Evolutionary conservation across 2,113 vertebrate species (phyloP), one percentile per base, ranked within the genome.

Genomic region (Fulmarus glacialis): DNA sequence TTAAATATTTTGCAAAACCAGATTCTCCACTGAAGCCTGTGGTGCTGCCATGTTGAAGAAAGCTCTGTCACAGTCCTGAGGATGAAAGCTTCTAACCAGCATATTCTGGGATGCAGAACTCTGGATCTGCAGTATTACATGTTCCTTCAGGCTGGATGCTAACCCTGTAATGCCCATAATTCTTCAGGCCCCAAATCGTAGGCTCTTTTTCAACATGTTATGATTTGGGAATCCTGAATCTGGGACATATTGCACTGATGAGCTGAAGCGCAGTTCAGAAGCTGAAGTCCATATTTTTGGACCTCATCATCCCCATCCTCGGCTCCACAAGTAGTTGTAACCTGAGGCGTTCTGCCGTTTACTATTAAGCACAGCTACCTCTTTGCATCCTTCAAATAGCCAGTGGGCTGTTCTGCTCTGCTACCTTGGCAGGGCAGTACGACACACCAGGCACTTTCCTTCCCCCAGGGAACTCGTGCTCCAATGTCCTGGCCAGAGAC

Each of bases 401-500:
- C n/a, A 6, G 9, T 9, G 20, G 21, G 45, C 36, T 55, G 47
- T 36, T 62, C 29, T 59, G 63, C 6, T 21, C 43, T 73, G 43
- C 68, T 68, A 6, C 5, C 34, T 68, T 40, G 58, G 56, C 43
- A 87, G 24, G 29, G n/a, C 30, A 29, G 12, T 13, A 9, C 12
- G 7, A 36, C 36, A 36, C 23, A 27, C 5, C 45, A 62, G 26
- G 9, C 11, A 20, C 67, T 38, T 32, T n/a, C 17, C 47, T 81
- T 60, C 6, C 6, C n/a, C 9, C 1, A 1, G 12, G 40, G 8
- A 43, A 23, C 10, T 56, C 2, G 0, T 38, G 27, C 29, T 64
- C 18, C 38, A 19, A 5, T 4, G 12, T 79, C 34, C 60, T 68
- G 48, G 27, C 50, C 43, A 24, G 64, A 7, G 42, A 3, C 3